phyloP scores from a whole-genome alignment of 2,888 invertebrate genomes.

The Torymus aiolomorphi region DNA sequence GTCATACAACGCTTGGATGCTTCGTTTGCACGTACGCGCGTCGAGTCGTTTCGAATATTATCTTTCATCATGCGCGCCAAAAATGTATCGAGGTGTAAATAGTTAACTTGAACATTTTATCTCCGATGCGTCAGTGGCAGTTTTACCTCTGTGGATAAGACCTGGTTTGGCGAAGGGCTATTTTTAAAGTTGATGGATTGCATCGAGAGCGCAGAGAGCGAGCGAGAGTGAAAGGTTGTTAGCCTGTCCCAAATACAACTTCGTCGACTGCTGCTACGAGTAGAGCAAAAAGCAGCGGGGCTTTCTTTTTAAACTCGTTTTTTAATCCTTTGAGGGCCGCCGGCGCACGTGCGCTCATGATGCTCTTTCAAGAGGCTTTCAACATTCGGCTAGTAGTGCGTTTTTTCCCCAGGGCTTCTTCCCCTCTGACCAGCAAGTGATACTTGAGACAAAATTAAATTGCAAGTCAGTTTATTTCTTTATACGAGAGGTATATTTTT shows the following conservation, averaged over 20 bases:
- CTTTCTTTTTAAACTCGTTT: neutral
- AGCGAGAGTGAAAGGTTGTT: constrained; percentile 28
- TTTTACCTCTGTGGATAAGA: too few relatives aligned
- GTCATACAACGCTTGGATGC: too few relatives aligned
- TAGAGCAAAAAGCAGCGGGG: constrained; percentile 8
- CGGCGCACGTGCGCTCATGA: too few relatives aligned
- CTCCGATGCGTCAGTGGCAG: neutral
- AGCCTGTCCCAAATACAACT: constrained; percentile 43
- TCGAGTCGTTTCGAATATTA: too few relatives aligned
- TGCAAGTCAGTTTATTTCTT: neutral
- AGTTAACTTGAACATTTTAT: constrained; percentile 22
- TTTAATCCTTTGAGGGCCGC: constrained; percentile 37
- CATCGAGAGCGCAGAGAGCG: constrained; percentile 22
- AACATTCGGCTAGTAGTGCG: too few relatives aligned
- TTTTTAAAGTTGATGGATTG: constrained; percentile 56
- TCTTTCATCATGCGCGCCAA: neutral
- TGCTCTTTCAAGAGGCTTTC: constrained; percentile 12
- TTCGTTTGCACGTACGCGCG: too few relatives aligned
- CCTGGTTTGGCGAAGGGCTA: constrained; percentile 24
- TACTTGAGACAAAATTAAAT: constrained; percentile 6
- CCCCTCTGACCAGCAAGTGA: neutral
- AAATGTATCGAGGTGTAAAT: constrained; percentile 15
- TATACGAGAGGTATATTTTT: too few relatives aligned
- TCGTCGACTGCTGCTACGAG: neutral
- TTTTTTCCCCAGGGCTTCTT: neutral